These are phyloP conservation scores for Bugulina stolonifera DNA, from an alignment of 2,888 invertebrate species.

Conservation along the genomic window DNA sequence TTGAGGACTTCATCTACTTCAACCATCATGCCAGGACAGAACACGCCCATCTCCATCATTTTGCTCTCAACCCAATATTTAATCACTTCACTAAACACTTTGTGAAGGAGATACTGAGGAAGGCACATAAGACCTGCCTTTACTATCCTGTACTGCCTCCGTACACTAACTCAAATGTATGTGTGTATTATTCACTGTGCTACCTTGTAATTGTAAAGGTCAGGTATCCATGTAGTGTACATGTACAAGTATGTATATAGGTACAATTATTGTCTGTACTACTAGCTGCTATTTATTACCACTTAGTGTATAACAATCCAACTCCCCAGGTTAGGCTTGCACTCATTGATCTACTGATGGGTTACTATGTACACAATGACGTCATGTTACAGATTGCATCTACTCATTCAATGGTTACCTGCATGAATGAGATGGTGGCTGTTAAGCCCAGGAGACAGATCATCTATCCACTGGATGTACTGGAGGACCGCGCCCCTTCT, in stretches of 20 bases:
- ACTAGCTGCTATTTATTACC: too few relatives aligned
- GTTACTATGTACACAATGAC: too few relatives aligned
- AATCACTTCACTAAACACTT: constrained; percentile 50
- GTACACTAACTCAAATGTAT: constrained; percentile 42
- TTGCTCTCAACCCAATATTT: constrained; percentile 52
- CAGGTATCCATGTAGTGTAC: too few relatives aligned
- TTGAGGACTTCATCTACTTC: constrained; percentile 54
- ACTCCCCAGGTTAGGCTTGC: too few relatives aligned
- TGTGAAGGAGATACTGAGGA: constrained; percentile 50
- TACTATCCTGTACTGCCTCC: constrained; percentile 51
- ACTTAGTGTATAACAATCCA: too few relatives aligned
- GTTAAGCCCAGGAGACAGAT: constrained; percentile 51
- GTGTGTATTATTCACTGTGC: constrained; percentile 27
- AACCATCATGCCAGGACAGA: constrained; percentile 51
- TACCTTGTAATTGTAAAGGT: too few relatives aligned
- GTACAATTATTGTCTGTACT: too few relatives aligned
- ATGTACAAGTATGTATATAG: too few relatives aligned
- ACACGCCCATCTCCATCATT: constrained; percentile 51
- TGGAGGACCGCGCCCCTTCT: constrained; percentile 50
- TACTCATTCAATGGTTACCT: constrained; percentile 44
- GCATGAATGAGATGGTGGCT: constrained; percentile 49
- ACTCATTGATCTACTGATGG: too few relatives aligned
- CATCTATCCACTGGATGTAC: constrained; percentile 43
- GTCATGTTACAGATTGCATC: constrained; percentile 26
- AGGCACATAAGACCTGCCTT: constrained; percentile 50